Percentiles rank a stretch among this genome's conserved stretches.
Conservation (phyloP, 2,113 vertebrate species). For the Neopipo cinnamomea region DNA sequence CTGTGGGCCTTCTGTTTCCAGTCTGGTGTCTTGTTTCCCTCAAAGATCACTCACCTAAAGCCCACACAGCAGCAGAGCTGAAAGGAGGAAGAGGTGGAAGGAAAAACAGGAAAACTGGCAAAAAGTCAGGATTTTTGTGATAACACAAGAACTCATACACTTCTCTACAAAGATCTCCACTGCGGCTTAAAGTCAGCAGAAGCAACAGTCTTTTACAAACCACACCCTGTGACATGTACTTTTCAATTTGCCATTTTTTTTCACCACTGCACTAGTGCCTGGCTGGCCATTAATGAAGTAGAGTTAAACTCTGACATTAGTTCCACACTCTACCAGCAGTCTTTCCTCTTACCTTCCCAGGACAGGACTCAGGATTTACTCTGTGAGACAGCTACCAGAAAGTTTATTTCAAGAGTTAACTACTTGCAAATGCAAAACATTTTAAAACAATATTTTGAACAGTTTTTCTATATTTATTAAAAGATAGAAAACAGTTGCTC, state of each 20-base stretch:
- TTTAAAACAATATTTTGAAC: background rate
- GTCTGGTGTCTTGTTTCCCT: background rate
- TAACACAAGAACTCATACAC: background rate
- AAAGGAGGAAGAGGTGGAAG: background rate
- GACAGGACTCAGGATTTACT: background rate
- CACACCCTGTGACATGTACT: background rate
- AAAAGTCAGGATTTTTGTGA: background rate
- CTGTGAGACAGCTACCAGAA: background rate
- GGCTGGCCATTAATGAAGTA: background rate
- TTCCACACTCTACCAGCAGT: rapidly evolving
- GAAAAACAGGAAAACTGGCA: background rate
- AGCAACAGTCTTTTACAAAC: background rate
- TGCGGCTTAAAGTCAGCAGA: background rate
- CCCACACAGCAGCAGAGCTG: background rate
- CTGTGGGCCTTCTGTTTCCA: background rate
- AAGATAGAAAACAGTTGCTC: background rate
- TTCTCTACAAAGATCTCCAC: background rate
- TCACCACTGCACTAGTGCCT: background rate
- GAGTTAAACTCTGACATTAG: background rate
- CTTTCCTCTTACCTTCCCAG: background rate
- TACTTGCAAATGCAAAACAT: background rate
- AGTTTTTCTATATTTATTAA: background rate
- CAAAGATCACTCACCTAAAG: background rate
- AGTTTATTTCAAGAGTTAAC: background rate
- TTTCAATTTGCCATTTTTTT: background rate